These are phyloP conservation scores for Styela clava DNA, from an alignment of 23 tunicate genomes.

Conservation along the genomic window DNA sequence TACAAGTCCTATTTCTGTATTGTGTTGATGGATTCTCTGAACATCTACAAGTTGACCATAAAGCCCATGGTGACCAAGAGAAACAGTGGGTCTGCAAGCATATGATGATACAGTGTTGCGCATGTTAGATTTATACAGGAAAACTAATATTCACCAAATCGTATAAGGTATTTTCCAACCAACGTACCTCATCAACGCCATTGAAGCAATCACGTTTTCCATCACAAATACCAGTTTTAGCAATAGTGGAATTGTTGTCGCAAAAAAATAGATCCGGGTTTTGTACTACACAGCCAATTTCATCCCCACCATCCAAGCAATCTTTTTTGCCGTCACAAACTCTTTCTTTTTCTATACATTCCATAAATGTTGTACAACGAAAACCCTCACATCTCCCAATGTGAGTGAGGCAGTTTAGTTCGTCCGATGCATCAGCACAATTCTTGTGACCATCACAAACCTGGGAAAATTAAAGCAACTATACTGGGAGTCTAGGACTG, in stretches of 20 bases:
- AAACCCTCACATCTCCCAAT: neutral
- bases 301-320: neutral
- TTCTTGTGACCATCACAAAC: neutral
- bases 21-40: neutral
- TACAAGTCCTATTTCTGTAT: neutral
- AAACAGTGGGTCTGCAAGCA: neutral
- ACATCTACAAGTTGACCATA: neutral
- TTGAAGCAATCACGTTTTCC: neutral
- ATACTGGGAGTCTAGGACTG: no score
- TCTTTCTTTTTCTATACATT: neutral
- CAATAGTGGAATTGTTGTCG: neutral
- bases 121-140: no score
- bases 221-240: neutral
- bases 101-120: no score
- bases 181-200: neutral
- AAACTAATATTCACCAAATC: no score
- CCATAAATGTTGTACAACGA: neutral
- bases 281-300: neutral
- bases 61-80: neutral
- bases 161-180: no score
- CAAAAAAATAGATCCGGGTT: neutral
- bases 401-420: neutral
- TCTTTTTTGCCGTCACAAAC: neutral
- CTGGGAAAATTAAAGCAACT: no score
- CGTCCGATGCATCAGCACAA: neutral